Evolutionary conservation across 2,888 invertebrate genomes (phyloP).

Genomic region (Drosophila robusta): DNA sequence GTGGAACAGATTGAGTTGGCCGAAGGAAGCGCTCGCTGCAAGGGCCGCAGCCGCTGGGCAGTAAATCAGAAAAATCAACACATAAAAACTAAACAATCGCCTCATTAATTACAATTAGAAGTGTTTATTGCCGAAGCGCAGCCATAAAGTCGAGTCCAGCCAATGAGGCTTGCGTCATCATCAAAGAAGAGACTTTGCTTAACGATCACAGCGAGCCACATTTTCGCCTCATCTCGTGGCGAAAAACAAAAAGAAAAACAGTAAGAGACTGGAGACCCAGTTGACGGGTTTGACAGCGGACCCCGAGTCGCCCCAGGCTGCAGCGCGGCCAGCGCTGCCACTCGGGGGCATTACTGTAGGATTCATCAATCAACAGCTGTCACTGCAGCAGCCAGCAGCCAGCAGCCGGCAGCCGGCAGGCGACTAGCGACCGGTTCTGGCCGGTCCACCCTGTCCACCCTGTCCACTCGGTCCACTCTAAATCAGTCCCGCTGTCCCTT

Average conservation of each 20-base stretch:
- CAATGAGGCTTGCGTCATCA: conserved; percentile 70
- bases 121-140: conserved; percentile 76
- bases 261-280: conserved; percentile 17
- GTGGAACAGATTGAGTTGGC: conserved; percentile 27
- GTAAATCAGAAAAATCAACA: conserved; percentile 70
- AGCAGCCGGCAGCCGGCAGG: conserved; percentile 46
- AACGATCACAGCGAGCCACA: conserved; percentile 63
- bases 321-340: conserved; percentile 35
- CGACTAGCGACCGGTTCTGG: conserved; percentile 47
- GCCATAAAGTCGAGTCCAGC: conserved; percentile 63
- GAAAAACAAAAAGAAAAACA: neutral
- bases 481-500: conserved; percentile 47
- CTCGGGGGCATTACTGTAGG: conserved; percentile 67
- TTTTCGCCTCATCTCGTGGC: conserved; percentile 40
- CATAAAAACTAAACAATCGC: conserved; percentile 78
- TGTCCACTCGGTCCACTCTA: conserved; percentile 32
- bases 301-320: conserved; percentile 43
- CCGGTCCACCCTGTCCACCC: conserved; percentile 32
- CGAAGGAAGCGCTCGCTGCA: conserved; percentile 6
- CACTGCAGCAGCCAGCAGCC: conserved; percentile 62
- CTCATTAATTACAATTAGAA: conserved; percentile 82
- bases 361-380: conserved; percentile 80
- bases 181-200: conserved; percentile 64
- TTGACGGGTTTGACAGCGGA: conserved; percentile 61
- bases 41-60: conserved; percentile 33